Evolutionary conservation across 2,888 invertebrate genomes (phyloP), one percentile per base, ranked within the genome.

Genomic region (Nomada fucata): DNA sequence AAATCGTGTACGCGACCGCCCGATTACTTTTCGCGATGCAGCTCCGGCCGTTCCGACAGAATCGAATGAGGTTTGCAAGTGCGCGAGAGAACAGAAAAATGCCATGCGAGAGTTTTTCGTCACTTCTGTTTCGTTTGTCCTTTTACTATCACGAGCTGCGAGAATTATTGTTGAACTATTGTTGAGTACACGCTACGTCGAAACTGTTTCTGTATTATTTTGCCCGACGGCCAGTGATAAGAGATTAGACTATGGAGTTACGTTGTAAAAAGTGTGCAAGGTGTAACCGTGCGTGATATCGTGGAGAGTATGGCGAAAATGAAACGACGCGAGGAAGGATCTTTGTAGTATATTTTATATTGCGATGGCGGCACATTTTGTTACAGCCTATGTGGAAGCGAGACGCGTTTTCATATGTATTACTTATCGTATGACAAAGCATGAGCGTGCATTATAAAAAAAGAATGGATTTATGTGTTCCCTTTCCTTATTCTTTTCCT

Each of bases 151-250:
- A 23, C 59, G 36, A 53, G 26, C 29, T 10, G 68, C 50, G n/a
- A 4, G n/a, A 36, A 47, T 63, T 64, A n/a, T 60, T n/a, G 36
- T 23, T 9, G 11, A 26, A 18, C 5, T 15, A 18, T 11, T 61
- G 52, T 69, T 50, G n/a, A n/a, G 53, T n/a, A 18, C 26, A 53
- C 20, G 36, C 42, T 63, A 52, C 15, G 44, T 23, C n/a, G 55
- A 47, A 64, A 53, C 42, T 72, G 59, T n/a, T 65, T 68, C 59
- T 77, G 57, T 70, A 57, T 47, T 64, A 74, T 78, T 76, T 63
- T 78, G 75, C 75, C 75, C 67, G 57, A 76, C 73, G 85, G 87
- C 87, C 86, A 86, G 87, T 86, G 85, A 87, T 68, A 69, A 55
- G 52, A 68, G 74, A 47, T 64, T 70, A 69, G 68, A 52, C 29